These are phyloP conservation scores for Crocuta crocuta DNA, from an alignment of 2,113 vertebrate species.

Conservation along the genomic window DNA sequence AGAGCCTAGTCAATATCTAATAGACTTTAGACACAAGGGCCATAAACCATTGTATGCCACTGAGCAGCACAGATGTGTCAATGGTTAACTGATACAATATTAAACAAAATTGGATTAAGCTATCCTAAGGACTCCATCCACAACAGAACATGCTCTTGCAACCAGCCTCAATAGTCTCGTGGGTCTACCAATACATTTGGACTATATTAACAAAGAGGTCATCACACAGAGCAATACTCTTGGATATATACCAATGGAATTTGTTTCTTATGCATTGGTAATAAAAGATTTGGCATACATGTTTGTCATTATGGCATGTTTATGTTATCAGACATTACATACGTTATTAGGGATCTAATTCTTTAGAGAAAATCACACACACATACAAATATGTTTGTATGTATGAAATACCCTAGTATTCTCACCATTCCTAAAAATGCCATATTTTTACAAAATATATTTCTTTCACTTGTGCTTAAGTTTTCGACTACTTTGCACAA, in stretches of 20 bases:
- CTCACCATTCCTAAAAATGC: background rate
- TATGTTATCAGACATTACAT: background rate
- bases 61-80: background rate
- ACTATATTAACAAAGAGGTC: background rate
- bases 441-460: background rate
- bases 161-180: background rate
- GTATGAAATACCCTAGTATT: background rate
- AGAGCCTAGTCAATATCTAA: background rate
- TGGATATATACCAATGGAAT: background rate
- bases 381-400: background rate
- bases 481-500: background rate
- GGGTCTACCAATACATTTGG: fast-evolving
- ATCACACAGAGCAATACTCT: background rate
- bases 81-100: background rate
- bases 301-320: too few species aligned
- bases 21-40: background rate
- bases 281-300: background rate
- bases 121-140: background rate
- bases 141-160: background rate
- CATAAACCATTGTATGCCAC: background rate
- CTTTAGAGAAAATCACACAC: background rate
- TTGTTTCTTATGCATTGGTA: background rate
- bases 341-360: background rate
- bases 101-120: background rate
- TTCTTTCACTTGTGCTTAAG: background rate